These are phyloP conservation scores for Drosophila atroscutellata DNA, from an alignment of 2,888 invertebrate species.

Conservation along the genomic window DNA sequence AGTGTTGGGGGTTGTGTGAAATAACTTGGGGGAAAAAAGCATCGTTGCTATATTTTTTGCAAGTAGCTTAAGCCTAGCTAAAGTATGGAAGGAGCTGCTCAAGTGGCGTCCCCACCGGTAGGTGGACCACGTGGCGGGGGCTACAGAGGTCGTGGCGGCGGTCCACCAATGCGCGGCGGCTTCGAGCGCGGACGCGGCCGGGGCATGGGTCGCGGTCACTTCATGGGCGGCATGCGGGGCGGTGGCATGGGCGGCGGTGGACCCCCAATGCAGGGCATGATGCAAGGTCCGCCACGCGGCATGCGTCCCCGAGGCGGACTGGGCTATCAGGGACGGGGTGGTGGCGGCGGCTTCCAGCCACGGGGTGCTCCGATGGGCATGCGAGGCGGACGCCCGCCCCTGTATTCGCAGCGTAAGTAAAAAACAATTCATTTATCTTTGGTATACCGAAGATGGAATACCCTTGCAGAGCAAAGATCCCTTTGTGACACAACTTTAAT, in stretches of 20 bases:
- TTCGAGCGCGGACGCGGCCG: conserved; percentile 84
- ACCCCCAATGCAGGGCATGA: conserved; percentile 80
- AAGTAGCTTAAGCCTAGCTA: conserved; percentile 6
- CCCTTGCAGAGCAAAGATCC: not conserved
- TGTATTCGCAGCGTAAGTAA: conserved; percentile 84
- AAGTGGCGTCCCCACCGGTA: conserved; percentile 72
- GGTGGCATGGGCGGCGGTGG: conserved; percentile 81
- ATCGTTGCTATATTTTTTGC: conserved; percentile 16
- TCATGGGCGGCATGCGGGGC: conserved; percentile 82
- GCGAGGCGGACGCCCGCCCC: conserved; percentile 83
- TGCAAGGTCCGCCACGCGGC: conserved; percentile 78
- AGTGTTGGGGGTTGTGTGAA: conserved; percentile 47
- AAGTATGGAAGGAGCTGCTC: conserved; percentile 77
- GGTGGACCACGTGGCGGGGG: conserved; percentile 82
- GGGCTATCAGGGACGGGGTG: conserved; percentile 81
- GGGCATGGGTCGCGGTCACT: conserved; percentile 84
- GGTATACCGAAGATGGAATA: not conserved
- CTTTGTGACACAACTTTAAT: not conserved
- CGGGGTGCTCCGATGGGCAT: conserved; percentile 84
- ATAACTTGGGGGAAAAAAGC: conserved; percentile 14
- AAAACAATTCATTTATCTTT: not conserved
- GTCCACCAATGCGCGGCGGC: conserved; percentile 82
- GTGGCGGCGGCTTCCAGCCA: conserved; percentile 75
- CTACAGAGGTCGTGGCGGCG: conserved; percentile 83
- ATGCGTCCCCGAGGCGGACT: conserved; percentile 82